Evolutionary conservation across 2,113 vertebrate genomes (phyloP), one percentile per base, ranked within the genome.

Genomic region (Sorex araneus): DNA sequence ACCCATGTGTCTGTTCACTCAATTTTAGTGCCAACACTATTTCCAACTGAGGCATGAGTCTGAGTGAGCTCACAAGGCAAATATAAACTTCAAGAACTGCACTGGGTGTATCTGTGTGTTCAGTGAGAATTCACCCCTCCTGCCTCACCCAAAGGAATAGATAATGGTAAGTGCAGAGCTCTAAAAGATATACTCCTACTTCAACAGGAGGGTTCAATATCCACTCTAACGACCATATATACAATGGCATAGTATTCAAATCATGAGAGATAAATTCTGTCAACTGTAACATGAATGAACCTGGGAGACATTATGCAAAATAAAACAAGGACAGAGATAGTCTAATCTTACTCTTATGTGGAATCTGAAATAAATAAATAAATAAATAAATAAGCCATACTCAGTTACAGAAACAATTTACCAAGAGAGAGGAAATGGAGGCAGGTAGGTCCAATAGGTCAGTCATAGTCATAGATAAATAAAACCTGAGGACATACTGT

Each of bases 381-480:
- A 19, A 54, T 54, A 15, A 19, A 54, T 54, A 15, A 16, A 54
- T 54, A 54, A 54, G 54, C 54, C 82, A 78, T 63, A 64, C 19
- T 47, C 54, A 50, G 30, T 27, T 10, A 88, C 16, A 88, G 54
- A 28, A 78, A 43, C 67, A 32, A 32, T 54, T 78, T 78, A 36
- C 27, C 13, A 47, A 30, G 60, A 36, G 11, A 10, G 25, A 6
- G 19, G 3, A 27, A 67, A 32, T 19, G 67, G 66, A 34, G 27
- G 43, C 32, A 34, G 40, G 30, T n/a, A 36, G 4, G 45, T 25
- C 47, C 10, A n/a, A 54, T 8, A 8, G 3, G 82, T 75, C 60
- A 19, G 57, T 27, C n/a, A 36, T 73, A 86, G 27, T n/a, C n/a
- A n/a, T n/a, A n/a, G 25, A 79, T 79, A 82, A 71, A 79, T 73